Evolutionary conservation across 2,797 vertebrate species (phyloP).

Genomic region (Micromesistius poutassou): DNA sequence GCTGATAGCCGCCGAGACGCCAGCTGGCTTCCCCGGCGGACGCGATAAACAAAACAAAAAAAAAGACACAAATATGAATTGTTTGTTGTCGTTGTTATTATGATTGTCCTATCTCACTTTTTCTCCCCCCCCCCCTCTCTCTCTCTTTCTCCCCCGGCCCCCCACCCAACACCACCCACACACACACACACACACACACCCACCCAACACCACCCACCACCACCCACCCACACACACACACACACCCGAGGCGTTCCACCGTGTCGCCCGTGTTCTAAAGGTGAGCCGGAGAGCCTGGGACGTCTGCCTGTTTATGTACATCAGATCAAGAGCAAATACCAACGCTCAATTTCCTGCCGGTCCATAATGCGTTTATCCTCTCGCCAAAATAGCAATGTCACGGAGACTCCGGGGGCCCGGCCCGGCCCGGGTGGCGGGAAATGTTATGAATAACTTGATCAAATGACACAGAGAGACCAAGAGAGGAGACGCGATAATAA

Average conservation of each 20-base stretch:
- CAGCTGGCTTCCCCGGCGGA: slow-evolving; percentile 56
- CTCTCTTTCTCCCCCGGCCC: slow-evolving; percentile 29
- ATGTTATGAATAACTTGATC: slow-evolving; percentile 75
- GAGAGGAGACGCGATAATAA: slow-evolving; percentile 62
- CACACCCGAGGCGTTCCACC: no score
- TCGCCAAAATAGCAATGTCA: slow-evolving; percentile 74
- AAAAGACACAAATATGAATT: slow-evolving; percentile 44
- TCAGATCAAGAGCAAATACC: slow-evolving; percentile 74
- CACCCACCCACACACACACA: slow-evolving; percentile 16
- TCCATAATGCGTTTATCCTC: slow-evolving; percentile 74
- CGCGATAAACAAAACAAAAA: slow-evolving; percentile 63
- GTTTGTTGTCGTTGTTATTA: slow-evolving; percentile 48
- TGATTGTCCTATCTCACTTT: slow-evolving; percentile 52
- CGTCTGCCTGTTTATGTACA: slow-evolving; percentile 71
- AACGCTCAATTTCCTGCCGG: slow-evolving; percentile 73
- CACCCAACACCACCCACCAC: slow-evolving; percentile 39
- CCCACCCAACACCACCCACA: slow-evolving; percentile 37
- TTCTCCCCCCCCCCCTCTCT: not conserved
- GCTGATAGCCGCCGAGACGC: slow-evolving; percentile 53
- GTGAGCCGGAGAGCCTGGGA: slow-evolving; percentile 51
- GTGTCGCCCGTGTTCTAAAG: slow-evolving; percentile 46
- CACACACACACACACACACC: not conserved
- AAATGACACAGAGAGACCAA: slow-evolving; percentile 68
- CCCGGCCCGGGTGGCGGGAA: slow-evolving; percentile 65
- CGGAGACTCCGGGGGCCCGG: slow-evolving; percentile 66